Evolutionary conservation across 1,140 invertebrate species (phyloP).

Genomic region (Meloidogyne hapla): DNA sequence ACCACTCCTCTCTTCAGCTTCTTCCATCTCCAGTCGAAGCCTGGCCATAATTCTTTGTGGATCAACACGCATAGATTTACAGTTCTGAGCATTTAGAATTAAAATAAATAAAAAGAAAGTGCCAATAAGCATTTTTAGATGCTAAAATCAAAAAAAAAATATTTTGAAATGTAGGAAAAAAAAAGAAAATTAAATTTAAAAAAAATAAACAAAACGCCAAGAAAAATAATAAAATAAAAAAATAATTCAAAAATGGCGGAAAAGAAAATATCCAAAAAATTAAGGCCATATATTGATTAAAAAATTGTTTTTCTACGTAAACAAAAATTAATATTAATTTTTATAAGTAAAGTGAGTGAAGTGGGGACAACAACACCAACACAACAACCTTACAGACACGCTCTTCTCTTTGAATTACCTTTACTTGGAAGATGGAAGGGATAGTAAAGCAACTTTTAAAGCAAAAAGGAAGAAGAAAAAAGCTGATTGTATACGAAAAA

Average conservation of each 20-base stretch:
- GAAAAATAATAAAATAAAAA: too few relatives aligned
- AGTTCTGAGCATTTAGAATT: background rate
- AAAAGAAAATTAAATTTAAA: too few relatives aligned
- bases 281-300: too few relatives aligned
- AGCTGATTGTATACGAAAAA: background rate
- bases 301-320: too few relatives aligned
- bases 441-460: too few relatives aligned
- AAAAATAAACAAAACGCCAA: too few relatives aligned
- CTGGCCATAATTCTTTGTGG: conserved; percentile 60
- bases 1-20: background rate
- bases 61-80: conserved; percentile 47
- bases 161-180: too few relatives aligned
- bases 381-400: background rate
- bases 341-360: background rate
- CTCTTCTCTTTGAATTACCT: background rate
- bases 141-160: too few relatives aligned
- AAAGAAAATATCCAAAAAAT: too few relatives aligned
- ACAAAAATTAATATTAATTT: background rate
- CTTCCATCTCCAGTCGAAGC: conserved; percentile 51
- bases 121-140: background rate
- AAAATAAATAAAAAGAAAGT: background rate
- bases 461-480: background rate
- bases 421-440: background rate
- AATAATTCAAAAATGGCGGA: too few relatives aligned
- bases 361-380: background rate